These are phyloP conservation scores for Uria aalge DNA, from an alignment of 2,113 vertebrate genomes.

Conservation along the genomic window DNA sequence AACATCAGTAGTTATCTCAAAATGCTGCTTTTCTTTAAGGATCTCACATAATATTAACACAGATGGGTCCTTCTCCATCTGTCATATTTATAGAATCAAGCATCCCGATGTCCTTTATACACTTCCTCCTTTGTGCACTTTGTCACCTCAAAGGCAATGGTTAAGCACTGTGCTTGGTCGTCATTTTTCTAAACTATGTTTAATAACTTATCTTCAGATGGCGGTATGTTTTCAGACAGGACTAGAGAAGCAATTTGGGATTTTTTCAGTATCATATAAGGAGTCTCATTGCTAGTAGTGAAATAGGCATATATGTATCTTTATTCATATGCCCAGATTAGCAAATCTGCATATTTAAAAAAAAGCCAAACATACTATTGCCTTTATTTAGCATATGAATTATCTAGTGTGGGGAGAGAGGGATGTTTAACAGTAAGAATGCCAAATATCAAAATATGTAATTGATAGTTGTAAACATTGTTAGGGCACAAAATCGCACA, in stretches of 20 bases:
- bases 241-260: neutral
- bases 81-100: neutral
- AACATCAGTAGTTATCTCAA: neutral
- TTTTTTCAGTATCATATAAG: neutral
- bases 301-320: neutral
- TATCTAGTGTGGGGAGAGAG: neutral
- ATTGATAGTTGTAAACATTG: neutral
- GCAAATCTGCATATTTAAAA: neutral
- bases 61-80: neutral
- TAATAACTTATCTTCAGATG: neutral
- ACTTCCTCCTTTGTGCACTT: neutral
- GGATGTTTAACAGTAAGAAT: neutral
- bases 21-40: neutral
- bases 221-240: neutral
- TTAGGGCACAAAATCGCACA: neutral
- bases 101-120: neutral
- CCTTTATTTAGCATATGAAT: neutral
- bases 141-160: neutral
- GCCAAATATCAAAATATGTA: neutral
- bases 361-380: neutral
- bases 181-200: neutral
- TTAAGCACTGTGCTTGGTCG: neutral
- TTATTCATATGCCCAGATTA: neutral
- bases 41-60: neutral
- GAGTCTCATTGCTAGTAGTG: neutral